Evolutionary conservation across 2,888 invertebrate species (phyloP).

Genomic region (Lithophane semibrunnea): DNA sequence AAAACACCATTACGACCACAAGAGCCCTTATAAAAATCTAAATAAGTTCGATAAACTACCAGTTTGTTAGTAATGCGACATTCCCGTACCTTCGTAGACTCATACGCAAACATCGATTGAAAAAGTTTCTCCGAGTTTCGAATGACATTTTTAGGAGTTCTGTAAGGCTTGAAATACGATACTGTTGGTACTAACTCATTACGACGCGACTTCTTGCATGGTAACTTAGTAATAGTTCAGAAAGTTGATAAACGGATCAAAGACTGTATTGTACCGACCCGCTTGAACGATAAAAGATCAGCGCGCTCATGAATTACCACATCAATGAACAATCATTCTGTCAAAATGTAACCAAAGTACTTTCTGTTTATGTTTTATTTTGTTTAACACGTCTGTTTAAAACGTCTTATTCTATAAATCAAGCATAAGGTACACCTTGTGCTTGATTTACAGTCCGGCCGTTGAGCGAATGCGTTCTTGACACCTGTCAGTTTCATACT

Average conservation of each 20-base stretch:
- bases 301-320: neutral
- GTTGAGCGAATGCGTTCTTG: too few relatives aligned
- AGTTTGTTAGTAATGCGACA: constrained; percentile 43
- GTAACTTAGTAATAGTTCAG: constrained; percentile 31
- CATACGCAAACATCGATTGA: constrained; percentile 58
- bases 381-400: neutral
- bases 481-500: too few relatives aligned
- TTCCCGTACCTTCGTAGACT: constrained; percentile 31
- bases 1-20: constrained; percentile 59
- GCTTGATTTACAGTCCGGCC: neutral
- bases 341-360: neutral
- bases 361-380: neutral
- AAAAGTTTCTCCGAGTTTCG: constrained; percentile 55
- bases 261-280: constrained; percentile 6
- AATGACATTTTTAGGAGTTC: constrained; percentile 50
- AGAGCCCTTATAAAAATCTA: constrained; percentile 46
- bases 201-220: constrained; percentile 26
- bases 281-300: neutral
- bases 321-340: neutral
- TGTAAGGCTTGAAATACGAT: constrained; percentile 49
- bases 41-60: constrained; percentile 49
- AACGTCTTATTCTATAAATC: too few relatives aligned
- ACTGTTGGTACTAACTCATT: constrained; percentile 39
- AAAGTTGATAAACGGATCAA: constrained; percentile 20
- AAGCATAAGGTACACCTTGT: too few relatives aligned